Evolutionary conservation across 2,113 vertebrate genomes (phyloP).

Genomic region (Nycticebus coucang): DNA sequence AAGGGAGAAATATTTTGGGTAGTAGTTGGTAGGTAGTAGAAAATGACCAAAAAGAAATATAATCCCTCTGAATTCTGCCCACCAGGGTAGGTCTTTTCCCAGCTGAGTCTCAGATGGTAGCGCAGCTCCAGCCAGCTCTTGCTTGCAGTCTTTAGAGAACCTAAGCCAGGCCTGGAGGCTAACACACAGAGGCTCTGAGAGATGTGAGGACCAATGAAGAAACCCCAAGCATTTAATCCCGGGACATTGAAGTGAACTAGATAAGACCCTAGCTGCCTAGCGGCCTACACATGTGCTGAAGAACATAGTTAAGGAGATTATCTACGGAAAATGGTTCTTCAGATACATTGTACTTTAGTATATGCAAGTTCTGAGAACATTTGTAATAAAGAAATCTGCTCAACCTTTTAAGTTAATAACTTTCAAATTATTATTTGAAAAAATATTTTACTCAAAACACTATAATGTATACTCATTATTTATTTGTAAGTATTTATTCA

Average conservation of each 20-base stretch:
- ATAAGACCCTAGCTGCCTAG: not conserved
- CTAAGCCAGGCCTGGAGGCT: not conserved
- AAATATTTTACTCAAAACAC: not conserved
- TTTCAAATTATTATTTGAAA: not conserved
- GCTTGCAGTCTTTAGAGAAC: fast-evolving
- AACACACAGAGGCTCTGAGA: too few relatives aligned
- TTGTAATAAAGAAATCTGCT: not conserved
- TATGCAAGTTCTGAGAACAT: conserved; percentile 1
- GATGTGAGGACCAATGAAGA: not conserved
- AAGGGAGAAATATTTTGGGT: not conserved
- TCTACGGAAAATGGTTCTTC: not conserved
- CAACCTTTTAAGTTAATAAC: not conserved
- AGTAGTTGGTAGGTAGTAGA: not conserved
- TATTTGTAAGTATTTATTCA: not conserved
- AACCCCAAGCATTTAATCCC: not conserved
- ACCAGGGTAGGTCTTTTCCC: not conserved
- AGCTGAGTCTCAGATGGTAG: not conserved
- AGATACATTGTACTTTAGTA: not conserved
- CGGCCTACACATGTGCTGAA: not conserved
- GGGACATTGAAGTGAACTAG: not conserved
- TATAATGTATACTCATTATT: not conserved
- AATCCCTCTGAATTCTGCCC: not conserved
- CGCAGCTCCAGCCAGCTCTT: not conserved
- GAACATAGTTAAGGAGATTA: not conserved
- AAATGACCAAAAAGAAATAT: not conserved